These are phyloP conservation scores for Alosa alosa DNA, from an alignment of 2,113 vertebrate species.

Conservation along the genomic window DNA sequence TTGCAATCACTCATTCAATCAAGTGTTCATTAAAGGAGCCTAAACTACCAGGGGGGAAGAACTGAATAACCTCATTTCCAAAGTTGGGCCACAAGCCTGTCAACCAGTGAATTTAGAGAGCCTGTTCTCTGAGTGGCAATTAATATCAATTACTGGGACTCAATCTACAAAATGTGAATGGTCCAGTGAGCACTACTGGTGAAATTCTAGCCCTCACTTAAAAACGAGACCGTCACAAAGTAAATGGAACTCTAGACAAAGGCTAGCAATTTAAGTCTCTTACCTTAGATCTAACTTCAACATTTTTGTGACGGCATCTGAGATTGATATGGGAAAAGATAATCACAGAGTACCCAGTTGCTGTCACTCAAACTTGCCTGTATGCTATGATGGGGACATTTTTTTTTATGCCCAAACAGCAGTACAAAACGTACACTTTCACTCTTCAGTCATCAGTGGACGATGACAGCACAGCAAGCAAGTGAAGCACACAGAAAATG, in stretches of 20 bases:
- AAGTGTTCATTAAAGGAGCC: slow-evolving; percentile 1
- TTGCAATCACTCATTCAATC: slow-evolving; percentile 9
- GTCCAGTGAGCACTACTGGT: slow-evolving; percentile 11
- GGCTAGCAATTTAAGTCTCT: neutral
- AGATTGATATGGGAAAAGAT: neutral
- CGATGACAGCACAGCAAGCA: slow-evolving; percentile 52
- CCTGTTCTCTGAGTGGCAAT: slow-evolving; percentile 61
- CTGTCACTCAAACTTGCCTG: neutral
- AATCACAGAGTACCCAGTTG: neutral
- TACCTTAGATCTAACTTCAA: neutral
- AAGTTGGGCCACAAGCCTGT: slow-evolving; percentile 51
- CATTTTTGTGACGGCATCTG: neutral
- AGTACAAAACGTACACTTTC: neutral
- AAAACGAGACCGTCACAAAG: neutral
- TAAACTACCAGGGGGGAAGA: neutral
- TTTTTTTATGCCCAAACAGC: neutral
- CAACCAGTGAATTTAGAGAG: slow-evolving; percentile 50
- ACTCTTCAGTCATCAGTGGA: slow-evolving; percentile 2
- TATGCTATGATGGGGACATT: neutral
- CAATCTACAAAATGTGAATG: slow-evolving; percentile 49
- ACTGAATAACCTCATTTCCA: slow-evolving; percentile 37
- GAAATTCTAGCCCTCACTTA: neutral
- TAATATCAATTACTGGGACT: slow-evolving; percentile 67
- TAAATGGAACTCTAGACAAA: neutral
- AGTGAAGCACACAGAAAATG: slow-evolving; percentile 50